Base-by-base conservation (phyloP, 2,888 invertebrate species). In the Muschampia plurimacula region DNA sequence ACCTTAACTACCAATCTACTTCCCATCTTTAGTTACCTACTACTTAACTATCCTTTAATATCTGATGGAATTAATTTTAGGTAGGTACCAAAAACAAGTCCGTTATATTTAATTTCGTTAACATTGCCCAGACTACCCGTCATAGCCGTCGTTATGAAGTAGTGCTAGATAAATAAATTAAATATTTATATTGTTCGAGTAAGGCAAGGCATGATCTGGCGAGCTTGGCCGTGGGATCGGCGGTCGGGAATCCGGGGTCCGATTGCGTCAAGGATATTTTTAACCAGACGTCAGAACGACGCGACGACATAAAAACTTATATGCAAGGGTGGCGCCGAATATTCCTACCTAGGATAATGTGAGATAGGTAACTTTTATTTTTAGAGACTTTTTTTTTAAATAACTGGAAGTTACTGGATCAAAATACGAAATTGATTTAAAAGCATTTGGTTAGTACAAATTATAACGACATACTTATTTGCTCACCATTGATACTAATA, bases 241-340 rank as follows among this genome's bases (percentile, higher is more conserved):
- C 67, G 41, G 67, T 39, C 66, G 82, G 78, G 74, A 71, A 78
- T 80, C 80, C 81, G 79, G 81, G 80, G 80, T 81, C 78, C 76
- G 79, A 82, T 89, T 89, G 85, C 92, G 90, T 93, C 93, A 93
- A 82, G 84, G 87, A 82, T 93, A 93, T 93, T 92, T 93, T 90
- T 92, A 92, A 92, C 81, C 73, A 78, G 85, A 82, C 86, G 87
- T 83, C 88, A 85, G 84, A 83, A 83, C 86, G 91, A 87, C 88
- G 87, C 84, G 87, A 80, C 86, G 78, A 74, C 77, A 86, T 87
- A 93, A 92, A 92, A 93, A 90, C 78, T 83, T 85, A 82, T 82
- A 85, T 81, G 80, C 81, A 86, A 88, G 89, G 90, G 88, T 90
- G 92, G 92, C 92, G 91, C 92, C 91, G 84, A 84, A 65, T 62